Evolutionary conservation across 2,888 invertebrate species (phyloP).

Genomic region (Macrosoma leucophasiata): DNA sequence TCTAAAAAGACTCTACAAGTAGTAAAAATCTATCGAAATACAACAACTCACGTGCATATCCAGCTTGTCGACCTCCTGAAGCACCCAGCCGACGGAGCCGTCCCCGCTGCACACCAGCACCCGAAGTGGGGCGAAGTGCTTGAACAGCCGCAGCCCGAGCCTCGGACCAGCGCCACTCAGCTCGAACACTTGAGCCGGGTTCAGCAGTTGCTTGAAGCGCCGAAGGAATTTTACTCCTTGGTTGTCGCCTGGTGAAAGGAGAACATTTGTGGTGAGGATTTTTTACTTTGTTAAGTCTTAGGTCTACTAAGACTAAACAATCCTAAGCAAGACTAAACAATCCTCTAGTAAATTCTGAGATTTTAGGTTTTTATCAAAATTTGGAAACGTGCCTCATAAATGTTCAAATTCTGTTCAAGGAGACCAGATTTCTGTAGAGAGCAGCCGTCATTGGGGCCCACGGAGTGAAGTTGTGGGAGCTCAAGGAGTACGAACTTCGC

Average conservation of each 20-base stretch:
- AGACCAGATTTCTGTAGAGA: no score
- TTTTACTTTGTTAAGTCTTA: no score
- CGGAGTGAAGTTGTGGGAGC: constrained; percentile 94
- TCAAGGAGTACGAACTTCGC: no score
- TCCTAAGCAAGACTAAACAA: no score
- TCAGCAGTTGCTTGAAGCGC: constrained; percentile 94
- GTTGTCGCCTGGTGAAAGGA: constrained; percentile 84
- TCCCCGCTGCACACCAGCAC: constrained; percentile 98
- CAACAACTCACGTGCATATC: constrained; percentile 95
- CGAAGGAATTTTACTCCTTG: constrained; percentile 97
- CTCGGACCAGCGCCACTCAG: constrained; percentile 93
- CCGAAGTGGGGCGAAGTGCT: constrained; percentile 96
- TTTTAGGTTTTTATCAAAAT: no score
- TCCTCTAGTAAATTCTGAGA: no score
- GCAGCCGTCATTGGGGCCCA: constrained; percentile 93
- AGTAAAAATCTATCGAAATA: no score
- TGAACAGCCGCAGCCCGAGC: constrained; percentile 89
- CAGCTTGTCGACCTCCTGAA: constrained; percentile 95
- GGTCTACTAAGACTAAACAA: no score
- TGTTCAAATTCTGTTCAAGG: no score
- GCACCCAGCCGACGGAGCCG: constrained; percentile 98
- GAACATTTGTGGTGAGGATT: no score
- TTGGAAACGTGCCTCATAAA: no score
- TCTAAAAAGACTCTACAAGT: no score
- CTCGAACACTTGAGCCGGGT: constrained; percentile 98